Percentiles rank a stretch among this genome's conserved stretches.
Conservation (phyloP, 2,888 invertebrate genomes). For the Crocallis elinguaria region DNA sequence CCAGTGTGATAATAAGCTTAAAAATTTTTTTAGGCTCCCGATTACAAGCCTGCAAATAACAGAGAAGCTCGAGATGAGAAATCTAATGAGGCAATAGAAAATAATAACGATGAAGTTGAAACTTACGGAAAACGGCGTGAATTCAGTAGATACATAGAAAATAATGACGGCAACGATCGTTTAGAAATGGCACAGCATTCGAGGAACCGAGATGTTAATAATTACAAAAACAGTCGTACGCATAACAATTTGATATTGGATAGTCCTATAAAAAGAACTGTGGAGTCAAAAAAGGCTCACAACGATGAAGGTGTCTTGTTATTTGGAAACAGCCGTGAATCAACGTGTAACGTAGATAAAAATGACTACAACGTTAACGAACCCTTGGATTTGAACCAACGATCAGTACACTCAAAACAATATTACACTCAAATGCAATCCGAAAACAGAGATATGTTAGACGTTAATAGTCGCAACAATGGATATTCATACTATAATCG, state of each 20-base stretch:
- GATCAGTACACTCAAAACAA: slow-evolving; percentile 31
- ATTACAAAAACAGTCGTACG: slow-evolving; percentile 38
- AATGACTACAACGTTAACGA: slow-evolving; percentile 50
- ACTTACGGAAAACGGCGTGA: slow-evolving; percentile 33
- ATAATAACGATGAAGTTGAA: slow-evolving; percentile 31
- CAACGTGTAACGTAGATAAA: slow-evolving; percentile 44
- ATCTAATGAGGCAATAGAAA: slow-evolving; percentile 24
- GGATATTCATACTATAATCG: slow-evolving; percentile 48
- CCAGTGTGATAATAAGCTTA: neutral
- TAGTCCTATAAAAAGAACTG: slow-evolving; percentile 44
- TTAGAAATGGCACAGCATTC: slow-evolving; percentile 44
- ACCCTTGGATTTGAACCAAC: slow-evolving; percentile 43
- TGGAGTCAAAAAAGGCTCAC: slow-evolving; percentile 34
- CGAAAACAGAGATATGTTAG: slow-evolving; percentile 47
- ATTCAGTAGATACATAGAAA: slow-evolving; percentile 41
- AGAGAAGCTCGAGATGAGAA: slow-evolving; percentile 46
- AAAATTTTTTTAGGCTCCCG: slow-evolving; percentile 45
- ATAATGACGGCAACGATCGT: slow-evolving; percentile 42
- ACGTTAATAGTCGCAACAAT: slow-evolving; percentile 48
- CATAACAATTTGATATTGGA: slow-evolving; percentile 40
- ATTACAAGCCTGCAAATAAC: slow-evolving; percentile 41
- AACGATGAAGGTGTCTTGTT: slow-evolving; percentile 54
- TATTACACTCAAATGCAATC: slow-evolving; percentile 52
- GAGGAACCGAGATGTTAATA: slow-evolving; percentile 36
- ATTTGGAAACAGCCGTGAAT: slow-evolving; percentile 50